Evolutionary conservation across 2,888 invertebrate genomes (phyloP), one percentile per base, ranked within the genome.

Genomic region (Helicoverpa assulta): DNA sequence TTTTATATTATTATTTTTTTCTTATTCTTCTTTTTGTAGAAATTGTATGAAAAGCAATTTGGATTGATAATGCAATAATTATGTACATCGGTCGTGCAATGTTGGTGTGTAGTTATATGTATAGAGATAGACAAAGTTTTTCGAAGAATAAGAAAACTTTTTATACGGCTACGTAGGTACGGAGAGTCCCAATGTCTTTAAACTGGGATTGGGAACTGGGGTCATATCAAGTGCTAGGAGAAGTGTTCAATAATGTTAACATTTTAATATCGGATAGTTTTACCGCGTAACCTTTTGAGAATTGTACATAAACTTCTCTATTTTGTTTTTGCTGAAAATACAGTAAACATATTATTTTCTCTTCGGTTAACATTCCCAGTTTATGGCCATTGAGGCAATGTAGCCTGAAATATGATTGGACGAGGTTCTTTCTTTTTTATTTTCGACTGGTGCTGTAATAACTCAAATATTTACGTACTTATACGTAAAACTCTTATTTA

Each of bases 1-100:
- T 67, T 77, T 69, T 74, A 76, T 76, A 70, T 81, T 76, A 83
- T 73, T 78, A 77, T 78, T 74, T 72, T 67, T 79, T 78, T 71
- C 55, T 58, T 29, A 59, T 70, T 70, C 55, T 79, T 80, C 68
- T 74, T 66, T 67, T 69, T 78, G 70, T 83, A 83, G 81, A 85
- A 82, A 79, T 81, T 85, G 81, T 86, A 81, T 75, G 76, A 82
- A 78, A 64, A 62, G 19, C 58, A 71, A 86, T 84, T 85, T 85
- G 82, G 78, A 80, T 73, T 78, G 76, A 76, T 79, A 80, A 75
- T 56, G 77, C 90, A 91, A 90, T 91, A 89, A 90, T 68, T 43
- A 67, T 88, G 85, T 88, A 86, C 86, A 87, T 86, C 86, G 84
- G 85, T 89, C 89, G 94, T 93, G 92, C 94, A 92, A 94, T 94